Evolutionary conservation across 2,888 invertebrate species (phyloP).

Genomic region (Stenodera caucasica): DNA sequence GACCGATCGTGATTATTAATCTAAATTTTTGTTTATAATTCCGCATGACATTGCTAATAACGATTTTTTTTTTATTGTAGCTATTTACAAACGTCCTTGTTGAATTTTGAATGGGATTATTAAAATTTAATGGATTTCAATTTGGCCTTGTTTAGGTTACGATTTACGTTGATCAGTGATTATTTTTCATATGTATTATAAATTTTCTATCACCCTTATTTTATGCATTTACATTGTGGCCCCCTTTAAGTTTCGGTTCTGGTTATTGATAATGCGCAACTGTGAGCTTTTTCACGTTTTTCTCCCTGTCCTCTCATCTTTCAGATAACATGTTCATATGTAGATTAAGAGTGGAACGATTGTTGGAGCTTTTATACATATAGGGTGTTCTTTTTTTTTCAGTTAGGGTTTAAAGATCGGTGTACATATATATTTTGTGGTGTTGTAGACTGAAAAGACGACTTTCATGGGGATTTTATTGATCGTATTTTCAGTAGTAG

Average conservation of each 20-base stretch:
- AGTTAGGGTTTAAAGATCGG: no score
- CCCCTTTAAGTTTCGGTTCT: no score
- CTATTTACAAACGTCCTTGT: neutral
- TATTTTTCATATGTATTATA: neutral
- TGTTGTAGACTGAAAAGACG: neutral
- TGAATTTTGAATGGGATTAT: neutral
- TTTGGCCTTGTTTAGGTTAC: neutral
- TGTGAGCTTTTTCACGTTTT: neutral
- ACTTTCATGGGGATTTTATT: conserved; percentile 8
- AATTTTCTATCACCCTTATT: neutral
- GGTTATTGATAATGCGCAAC: neutral
- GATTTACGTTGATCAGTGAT: neutral
- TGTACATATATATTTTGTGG: no score
- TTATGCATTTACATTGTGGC: no score
- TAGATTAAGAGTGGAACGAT: neutral
- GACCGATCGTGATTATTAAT: no score
- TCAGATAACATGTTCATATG: neutral
- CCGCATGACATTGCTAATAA: neutral
- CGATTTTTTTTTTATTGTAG: neutral
- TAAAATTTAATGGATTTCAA: neutral
- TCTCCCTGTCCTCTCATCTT: neutral
- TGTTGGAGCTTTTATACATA: neutral
- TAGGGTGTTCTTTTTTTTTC: no score
- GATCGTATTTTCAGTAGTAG: conserved; percentile 10
- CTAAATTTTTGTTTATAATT: neutral